A percentile compares a stretch with the other conserved stretches of the same genome.
Conservation (phyloP, 1,140 invertebrate genomes). For the Chymomyza costata region DNA sequence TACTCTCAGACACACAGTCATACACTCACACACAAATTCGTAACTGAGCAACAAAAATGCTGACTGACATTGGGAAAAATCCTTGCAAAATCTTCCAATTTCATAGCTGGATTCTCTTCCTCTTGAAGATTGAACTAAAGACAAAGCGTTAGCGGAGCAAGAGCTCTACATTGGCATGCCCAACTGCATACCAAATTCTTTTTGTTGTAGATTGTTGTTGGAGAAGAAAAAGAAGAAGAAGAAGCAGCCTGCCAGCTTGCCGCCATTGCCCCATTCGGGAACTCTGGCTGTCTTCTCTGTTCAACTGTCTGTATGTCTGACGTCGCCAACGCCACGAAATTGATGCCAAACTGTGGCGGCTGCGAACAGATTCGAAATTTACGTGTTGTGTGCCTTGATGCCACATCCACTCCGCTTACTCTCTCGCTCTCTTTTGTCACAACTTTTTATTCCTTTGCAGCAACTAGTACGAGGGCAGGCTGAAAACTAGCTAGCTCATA, state of each 20-base stretch:
- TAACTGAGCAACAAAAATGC: conserved; percentile 30
- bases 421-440: not conserved
- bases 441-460: too few species aligned
- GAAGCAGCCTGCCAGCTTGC: conserved; percentile 46
- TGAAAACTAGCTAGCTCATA: too few species aligned
- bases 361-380: conserved; percentile 61
- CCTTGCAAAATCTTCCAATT: conserved; percentile 65
- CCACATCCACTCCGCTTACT: too few species aligned
- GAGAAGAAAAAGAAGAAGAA: too few species aligned
- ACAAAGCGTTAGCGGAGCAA: too few species aligned
- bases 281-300: not conserved
- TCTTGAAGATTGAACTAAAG: not conserved
- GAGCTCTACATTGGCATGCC: conserved; percentile 53
- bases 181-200: conserved; percentile 71
- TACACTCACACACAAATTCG: conserved; percentile 13
- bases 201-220: conserved; percentile 57
- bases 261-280: too few species aligned
- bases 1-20: too few species aligned
- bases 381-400: conserved; percentile 36
- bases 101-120: conserved; percentile 39
- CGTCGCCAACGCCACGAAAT: conserved; percentile 40
- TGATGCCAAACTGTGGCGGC: conserved; percentile 47
- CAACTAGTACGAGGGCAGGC: too few species aligned
- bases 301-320: not conserved
- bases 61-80: conserved; percentile 51